Base-by-base conservation (phyloP, 2,797 vertebrate species). In the Prunella strophiata region DNA sequence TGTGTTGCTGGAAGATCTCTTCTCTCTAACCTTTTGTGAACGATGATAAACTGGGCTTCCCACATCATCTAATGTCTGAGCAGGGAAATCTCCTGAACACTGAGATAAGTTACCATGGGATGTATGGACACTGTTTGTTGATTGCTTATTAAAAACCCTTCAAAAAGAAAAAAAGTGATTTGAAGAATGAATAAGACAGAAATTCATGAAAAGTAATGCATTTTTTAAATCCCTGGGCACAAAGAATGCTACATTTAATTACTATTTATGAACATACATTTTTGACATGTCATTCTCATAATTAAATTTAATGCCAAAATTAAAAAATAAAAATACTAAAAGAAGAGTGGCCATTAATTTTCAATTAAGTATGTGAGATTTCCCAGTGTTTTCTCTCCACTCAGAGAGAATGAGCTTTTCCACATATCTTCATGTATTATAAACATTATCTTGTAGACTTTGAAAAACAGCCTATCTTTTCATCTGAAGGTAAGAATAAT, bases 61-160 rank as follows among this genome's bases (percentile, higher is more conserved):
- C 67, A 98, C 96, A 15, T 99, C 99, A 40, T 99, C 99, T 32
- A 97, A 96, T 13, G 96, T 97, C 34, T 98, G 98, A 17, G 88
- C 74, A 81, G 97, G 96, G 93, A 98, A 96, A 78, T 99, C 99
- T 85, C 96, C 98, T 21, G 98, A 98, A 74, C 97, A 98, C 91
- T 98, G 98, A 5, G 98, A 99, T 91, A 98, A 94, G 95, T 98
- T 98, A 67, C 98, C 98, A 77, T 98, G 98, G 51, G 98, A 98
- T 4, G 97, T 98, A 95, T 97, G 98, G 94, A 97, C 94, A 65
- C 97, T 98, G 87, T 97, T 98, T 32, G 98, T 88, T 9, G 97
- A 97, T 25, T 98, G 98, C 91, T 99, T 99, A 91, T 94, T 98
- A 94, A 98, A 97, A 96, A 98, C 91, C 96, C 99, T 99, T 96